Percentiles rank a stretch among this genome's conserved stretches.
These are phyloP conservation scores for Diploscapter pachys DNA, from an alignment of 1,140 invertebrate species.

Conservation along the genomic window DNA sequence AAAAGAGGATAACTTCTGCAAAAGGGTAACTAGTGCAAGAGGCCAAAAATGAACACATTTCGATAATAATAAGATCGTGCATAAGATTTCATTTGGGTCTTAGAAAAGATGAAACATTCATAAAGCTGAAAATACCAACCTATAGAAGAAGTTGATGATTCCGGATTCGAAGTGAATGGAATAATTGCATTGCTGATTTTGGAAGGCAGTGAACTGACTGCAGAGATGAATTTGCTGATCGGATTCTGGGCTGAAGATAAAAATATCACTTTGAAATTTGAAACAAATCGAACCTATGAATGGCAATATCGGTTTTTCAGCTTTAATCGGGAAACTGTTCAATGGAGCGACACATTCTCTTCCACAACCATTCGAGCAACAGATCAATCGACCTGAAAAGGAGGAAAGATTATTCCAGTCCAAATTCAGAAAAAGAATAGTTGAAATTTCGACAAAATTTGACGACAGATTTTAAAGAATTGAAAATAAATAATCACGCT, in stretches of 20 bases:
- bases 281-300: background rate
- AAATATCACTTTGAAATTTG: background rate
- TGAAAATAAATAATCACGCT: too few species aligned
- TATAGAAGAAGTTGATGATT: background rate
- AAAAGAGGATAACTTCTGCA: too few species aligned
- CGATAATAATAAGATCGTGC: too few species aligned
- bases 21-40: too few species aligned
- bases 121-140: background rate
- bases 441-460: too few species aligned
- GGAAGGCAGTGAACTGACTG: constrained; percentile 2
- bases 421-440: too few species aligned
- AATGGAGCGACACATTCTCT: constrained; percentile 45
- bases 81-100: background rate
- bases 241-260: constrained; percentile 16
- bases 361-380: constrained; percentile 50
- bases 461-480: too few species aligned
- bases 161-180: background rate
- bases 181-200: constrained; percentile 1
- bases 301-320: constrained; percentile 37
- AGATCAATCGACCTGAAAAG: constrained; percentile 31
- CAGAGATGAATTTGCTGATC: constrained; percentile 5
- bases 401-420: background rate
- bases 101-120: background rate
- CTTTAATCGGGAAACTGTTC: constrained; percentile 33
- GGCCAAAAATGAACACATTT: too few species aligned